These are phyloP conservation scores for Melitaea athalia DNA, from an alignment of 2,888 invertebrate species.

Conservation along the genomic window DNA sequence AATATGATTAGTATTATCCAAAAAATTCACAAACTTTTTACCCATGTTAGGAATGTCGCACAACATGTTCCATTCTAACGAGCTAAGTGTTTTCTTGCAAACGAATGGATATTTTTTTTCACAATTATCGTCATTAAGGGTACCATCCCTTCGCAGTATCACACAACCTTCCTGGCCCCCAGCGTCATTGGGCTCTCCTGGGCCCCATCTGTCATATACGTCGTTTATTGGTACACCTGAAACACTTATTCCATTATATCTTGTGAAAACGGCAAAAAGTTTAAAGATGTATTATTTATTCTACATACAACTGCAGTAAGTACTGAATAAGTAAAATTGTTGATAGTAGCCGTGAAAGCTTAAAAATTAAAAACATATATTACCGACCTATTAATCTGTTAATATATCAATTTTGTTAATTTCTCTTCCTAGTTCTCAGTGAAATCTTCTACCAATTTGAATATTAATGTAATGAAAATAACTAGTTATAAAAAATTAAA, in stretches of 20 bases:
- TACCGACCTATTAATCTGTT: no score
- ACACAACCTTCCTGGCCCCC: constrained; percentile 57
- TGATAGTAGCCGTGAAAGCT: no score
- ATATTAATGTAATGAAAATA: no score
- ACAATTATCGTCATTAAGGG: constrained; percentile 57
- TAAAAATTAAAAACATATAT: no score
- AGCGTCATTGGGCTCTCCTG: constrained; percentile 60
- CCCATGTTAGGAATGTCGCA: constrained; percentile 62
- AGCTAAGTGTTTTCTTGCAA: constrained; percentile 60
- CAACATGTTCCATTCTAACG: constrained; percentile 58
- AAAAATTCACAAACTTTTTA: constrained; percentile 37
- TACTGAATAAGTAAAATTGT: no score
- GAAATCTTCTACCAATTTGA: no score
- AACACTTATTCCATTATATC: constrained; percentile 25
- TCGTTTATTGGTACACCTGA: constrained; percentile 55
- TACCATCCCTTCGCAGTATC: constrained; percentile 46
- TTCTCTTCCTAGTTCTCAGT: no score
- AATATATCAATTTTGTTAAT: no score
- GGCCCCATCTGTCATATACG: constrained; percentile 59
- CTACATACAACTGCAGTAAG: no score
- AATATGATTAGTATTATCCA: neutral
- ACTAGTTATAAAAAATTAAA: no score
- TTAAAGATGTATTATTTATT: no score
- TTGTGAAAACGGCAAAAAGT: no score
- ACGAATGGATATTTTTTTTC: constrained; percentile 55